Evolutionary conservation across 2,888 invertebrate species (phyloP).

Genomic region (Drosophila niveifrons): DNA sequence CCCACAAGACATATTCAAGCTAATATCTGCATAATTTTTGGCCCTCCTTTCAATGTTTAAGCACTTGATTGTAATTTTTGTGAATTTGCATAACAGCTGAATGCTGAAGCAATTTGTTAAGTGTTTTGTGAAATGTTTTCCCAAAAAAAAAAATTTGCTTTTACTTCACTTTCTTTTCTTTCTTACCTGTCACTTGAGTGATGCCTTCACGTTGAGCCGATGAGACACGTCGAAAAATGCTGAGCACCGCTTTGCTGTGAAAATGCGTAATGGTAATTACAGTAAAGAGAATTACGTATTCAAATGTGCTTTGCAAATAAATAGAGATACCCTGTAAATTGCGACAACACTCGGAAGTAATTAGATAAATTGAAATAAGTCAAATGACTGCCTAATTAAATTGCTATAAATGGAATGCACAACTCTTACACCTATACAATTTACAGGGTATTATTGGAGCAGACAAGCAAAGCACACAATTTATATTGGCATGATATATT

Average conservation of each 20-base stretch:
- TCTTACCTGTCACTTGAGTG: slow-evolving; percentile 85
- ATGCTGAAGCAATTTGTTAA: slow-evolving; percentile 21
- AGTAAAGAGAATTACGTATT: slow-evolving; percentile 20
- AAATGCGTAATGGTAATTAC: slow-evolving; percentile 20
- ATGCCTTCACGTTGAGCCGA: slow-evolving; percentile 81
- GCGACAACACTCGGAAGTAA: neutral
- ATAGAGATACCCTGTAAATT: neutral
- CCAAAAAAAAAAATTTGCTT: neutral
- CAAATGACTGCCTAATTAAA: neutral
- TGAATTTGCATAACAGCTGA: slow-evolving; percentile 11
- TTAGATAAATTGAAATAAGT: neutral
- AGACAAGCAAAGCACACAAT: neutral
- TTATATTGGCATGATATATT: neutral
- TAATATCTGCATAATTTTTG: neutral
- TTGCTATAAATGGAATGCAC: neutral
- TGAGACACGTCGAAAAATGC: slow-evolving; percentile 83
- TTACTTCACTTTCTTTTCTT: slow-evolving; percentile 3
- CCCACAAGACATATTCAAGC: neutral
- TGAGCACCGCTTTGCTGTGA: slow-evolving; percentile 84
- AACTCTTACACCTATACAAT: neutral
- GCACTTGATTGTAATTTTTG: slow-evolving; percentile 16
- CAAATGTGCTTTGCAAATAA: neutral
- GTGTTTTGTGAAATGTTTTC: slow-evolving; percentile 12
- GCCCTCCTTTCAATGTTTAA: neutral
- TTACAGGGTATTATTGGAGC: neutral